These are phyloP conservation scores for Tiliqua scincoides DNA, from an alignment of 2,113 vertebrate genomes.

Conservation along the genomic window DNA sequence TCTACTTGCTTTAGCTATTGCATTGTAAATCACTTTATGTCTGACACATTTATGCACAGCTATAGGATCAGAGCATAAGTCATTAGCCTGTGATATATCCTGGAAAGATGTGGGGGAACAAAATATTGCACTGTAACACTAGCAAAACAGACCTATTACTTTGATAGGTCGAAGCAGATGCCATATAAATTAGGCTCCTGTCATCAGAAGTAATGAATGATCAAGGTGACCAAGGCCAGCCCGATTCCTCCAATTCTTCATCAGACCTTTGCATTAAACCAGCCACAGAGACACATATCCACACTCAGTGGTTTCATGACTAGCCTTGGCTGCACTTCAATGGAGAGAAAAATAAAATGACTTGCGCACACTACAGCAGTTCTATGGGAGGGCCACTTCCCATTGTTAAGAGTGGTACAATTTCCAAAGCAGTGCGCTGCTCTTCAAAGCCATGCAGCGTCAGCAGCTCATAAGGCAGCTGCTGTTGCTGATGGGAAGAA, in stretches of 20 bases:
- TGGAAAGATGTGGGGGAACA: neutral
- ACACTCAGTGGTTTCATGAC: slow-evolving; percentile 27
- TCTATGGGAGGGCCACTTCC: slow-evolving; percentile 30
- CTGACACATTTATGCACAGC: neutral
- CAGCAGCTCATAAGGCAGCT: slow-evolving; percentile 51
- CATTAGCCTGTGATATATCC: neutral
- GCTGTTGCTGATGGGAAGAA: neutral
- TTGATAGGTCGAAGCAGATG: slow-evolving; percentile 4
- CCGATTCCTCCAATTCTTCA: neutral
- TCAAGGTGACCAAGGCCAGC: slow-evolving; percentile 17
- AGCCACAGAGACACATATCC: slow-evolving; percentile 47
- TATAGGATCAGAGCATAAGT: neutral
- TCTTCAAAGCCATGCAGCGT: slow-evolving; percentile 32
- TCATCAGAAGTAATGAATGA: slow-evolving; percentile 28
- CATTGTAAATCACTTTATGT: neutral
- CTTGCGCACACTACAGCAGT: neutral
- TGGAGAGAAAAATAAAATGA: slow-evolving; percentile 45
- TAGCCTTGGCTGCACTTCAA: slow-evolving; percentile 47
- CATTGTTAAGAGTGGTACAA: neutral
- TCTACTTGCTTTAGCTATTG: neutral
- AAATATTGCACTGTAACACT: neutral
- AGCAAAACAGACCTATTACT: slow-evolving; percentile 18
- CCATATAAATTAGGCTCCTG: slow-evolving; percentile 32
- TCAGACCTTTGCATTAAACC: slow-evolving; percentile 14
- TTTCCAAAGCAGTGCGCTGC: slow-evolving; percentile 48